Evolutionary conservation across 1,140 invertebrate species (phyloP).

Genomic region (Belonocnema kinseyi): DNA sequence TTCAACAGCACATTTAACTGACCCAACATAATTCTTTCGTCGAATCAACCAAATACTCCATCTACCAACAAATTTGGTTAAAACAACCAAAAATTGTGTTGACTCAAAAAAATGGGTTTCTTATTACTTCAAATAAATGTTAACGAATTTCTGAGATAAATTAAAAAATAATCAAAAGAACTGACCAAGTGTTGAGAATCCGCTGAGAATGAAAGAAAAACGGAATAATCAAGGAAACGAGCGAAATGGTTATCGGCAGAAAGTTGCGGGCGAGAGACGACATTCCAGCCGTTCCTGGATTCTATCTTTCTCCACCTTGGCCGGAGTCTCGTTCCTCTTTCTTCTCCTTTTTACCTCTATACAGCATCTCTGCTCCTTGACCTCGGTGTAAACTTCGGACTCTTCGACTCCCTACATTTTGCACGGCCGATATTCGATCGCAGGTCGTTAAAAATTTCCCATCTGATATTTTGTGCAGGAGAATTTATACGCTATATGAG

Average conservation of each 20-base stretch:
- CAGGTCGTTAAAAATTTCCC: neutral
- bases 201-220: neutral
- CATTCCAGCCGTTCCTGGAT: conserved; percentile 52
- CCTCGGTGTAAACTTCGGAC: conserved; percentile 44
- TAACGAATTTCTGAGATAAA: neutral
- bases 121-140: too few species aligned
- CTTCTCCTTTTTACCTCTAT: conserved; percentile 32
- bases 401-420: neutral
- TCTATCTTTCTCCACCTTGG: conserved; percentile 45
- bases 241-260: conserved; percentile 43
- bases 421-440: conserved; percentile 2
- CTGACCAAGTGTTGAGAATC: neutral
- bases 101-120: too few species aligned
- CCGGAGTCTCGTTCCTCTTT: conserved; percentile 41
- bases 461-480: neutral
- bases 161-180: neutral
- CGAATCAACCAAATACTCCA: too few species aligned
- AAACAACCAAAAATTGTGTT: too few species aligned
- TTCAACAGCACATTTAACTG: too few species aligned
- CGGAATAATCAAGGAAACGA: conserved; percentile 44
- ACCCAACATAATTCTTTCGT: too few species aligned
- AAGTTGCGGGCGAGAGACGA: conserved; percentile 56
- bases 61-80: too few species aligned
- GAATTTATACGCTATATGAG: neutral
- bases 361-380: conserved; percentile 42